Evolutionary conservation across 2,113 vertebrate genomes (phyloP).

Genomic region (Accipiter cooperii): DNA sequence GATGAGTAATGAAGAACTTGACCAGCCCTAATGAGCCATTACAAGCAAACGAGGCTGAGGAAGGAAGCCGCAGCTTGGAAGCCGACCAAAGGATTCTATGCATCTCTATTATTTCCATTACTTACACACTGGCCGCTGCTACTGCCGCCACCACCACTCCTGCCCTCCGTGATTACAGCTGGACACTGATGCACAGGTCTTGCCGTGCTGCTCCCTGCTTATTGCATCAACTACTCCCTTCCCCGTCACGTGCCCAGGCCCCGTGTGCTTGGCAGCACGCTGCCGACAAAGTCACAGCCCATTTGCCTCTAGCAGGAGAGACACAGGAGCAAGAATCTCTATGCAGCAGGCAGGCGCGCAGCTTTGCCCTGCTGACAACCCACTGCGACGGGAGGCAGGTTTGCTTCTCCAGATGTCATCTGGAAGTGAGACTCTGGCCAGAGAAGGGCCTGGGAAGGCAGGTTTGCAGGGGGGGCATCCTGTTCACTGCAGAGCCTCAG

Average conservation of each 20-base stretch:
- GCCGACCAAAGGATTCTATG: not conserved
- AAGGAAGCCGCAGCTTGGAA: slow-evolving; percentile 12
- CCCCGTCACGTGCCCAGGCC: not conserved
- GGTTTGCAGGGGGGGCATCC: not conserved
- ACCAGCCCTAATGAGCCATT: slow-evolving; percentile 60
- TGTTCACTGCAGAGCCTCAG: not conserved
- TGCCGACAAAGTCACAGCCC: not conserved
- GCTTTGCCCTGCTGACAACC: not conserved
- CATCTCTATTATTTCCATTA: slow-evolving; percentile 46
- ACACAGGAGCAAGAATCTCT: not conserved
- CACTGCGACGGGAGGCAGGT: not conserved
- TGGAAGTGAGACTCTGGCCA: not conserved
- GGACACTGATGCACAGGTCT: not conserved
- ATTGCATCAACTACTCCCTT: not conserved
- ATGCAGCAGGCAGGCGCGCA: not conserved
- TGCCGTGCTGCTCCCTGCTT: not conserved
- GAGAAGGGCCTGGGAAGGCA: not conserved
- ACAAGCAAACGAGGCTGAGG: slow-evolving; percentile 48
- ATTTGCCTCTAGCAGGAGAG: not conserved
- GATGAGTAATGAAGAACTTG: slow-evolving; percentile 46
- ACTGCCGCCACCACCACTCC: not conserved
- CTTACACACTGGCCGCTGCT: not conserved
- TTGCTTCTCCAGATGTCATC: not conserved
- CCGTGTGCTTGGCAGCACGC: accelerated
- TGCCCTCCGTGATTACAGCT: not conserved